Conservation (phyloP, 2,113 vertebrate species). For the Callionymus lyra region DNA sequence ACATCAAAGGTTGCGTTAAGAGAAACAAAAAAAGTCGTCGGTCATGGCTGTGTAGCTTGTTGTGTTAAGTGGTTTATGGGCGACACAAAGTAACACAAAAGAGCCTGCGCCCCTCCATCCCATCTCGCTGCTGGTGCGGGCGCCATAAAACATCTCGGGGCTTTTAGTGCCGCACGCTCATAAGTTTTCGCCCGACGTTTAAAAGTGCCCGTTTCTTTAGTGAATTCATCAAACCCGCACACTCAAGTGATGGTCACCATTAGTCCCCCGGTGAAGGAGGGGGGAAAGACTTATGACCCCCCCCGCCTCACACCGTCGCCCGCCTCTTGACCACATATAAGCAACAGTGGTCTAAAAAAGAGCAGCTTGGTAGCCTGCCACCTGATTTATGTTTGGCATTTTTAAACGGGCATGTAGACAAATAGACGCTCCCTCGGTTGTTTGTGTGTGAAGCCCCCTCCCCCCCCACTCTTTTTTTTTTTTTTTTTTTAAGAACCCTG, state of each 20-base stretch:
- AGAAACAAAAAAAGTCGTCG: background rate
- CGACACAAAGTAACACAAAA: slow-evolving; percentile 37
- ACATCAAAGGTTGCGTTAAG: too few relatives aligned
- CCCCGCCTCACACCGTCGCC: slow-evolving; percentile 11
- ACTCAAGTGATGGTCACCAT: slow-evolving; percentile 13
- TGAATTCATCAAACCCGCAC: slow-evolving; percentile 13
- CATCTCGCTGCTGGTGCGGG: slow-evolving; percentile 22
- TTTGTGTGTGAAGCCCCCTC: slow-evolving; percentile 40
- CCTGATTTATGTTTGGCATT: slow-evolving; percentile 55
- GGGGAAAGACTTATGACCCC: slow-evolving; percentile 11
- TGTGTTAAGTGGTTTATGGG: slow-evolving; percentile 13
- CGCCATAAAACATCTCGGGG: slow-evolving; percentile 15
- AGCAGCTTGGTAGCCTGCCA: slow-evolving; percentile 53
- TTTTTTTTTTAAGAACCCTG: slow-evolving; percentile 24
- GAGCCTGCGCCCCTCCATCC: slow-evolving; percentile 21
- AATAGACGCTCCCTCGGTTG: slow-evolving; percentile 39
- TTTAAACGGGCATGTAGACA: slow-evolving; percentile 44
- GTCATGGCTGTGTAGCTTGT: background rate
- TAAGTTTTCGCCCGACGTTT: slow-evolving; percentile 8
- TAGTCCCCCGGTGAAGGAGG: slow-evolving; percentile 7
- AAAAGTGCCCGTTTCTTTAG: slow-evolving; percentile 27
- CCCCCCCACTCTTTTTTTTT: slow-evolving; percentile 2
- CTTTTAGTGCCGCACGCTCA: slow-evolving; percentile 18
- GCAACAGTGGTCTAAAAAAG: slow-evolving; percentile 33
- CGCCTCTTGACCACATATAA: slow-evolving; percentile 16